Percentiles rank a stretch among this genome's conserved stretches.
Evolutionary conservation across 2,888 invertebrate species (phyloP).

Genomic region (Melanostoma mellinum): DNA sequence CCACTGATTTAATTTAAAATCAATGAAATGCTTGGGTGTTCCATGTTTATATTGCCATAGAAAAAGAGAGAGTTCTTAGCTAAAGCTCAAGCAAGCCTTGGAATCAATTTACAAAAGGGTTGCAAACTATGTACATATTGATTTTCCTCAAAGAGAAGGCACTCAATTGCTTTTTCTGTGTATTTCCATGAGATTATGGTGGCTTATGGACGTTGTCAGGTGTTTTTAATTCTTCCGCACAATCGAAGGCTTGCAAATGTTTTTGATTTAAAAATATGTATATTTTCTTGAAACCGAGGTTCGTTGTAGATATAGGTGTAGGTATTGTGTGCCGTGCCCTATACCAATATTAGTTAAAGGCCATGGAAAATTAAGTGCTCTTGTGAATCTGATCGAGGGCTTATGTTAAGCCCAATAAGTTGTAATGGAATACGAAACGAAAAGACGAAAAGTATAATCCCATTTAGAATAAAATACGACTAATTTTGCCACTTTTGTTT

Average conservation of each 20-base stretch:
- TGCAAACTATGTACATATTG: slow-evolving; percentile 28
- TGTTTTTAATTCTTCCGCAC: slow-evolving; percentile 34
- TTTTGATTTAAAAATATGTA: slow-evolving; percentile 21
- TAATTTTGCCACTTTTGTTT: too few species aligned
- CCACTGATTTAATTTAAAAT: slow-evolving; percentile 48
- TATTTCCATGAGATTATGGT: slow-evolving; percentile 33
- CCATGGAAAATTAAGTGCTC: too few species aligned
- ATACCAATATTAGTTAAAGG: too few species aligned
- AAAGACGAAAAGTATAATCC: too few species aligned
- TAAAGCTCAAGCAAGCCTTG: neutral
- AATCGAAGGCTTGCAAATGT: slow-evolving; percentile 24
- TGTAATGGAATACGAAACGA: too few species aligned
- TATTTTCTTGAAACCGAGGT: too few species aligned
- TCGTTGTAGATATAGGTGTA: too few species aligned
- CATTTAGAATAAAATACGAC: too few species aligned
- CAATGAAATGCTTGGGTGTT: slow-evolving; percentile 44
- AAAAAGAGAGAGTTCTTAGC: neutral
- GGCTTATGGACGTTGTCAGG: slow-evolving; percentile 29
- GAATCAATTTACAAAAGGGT: slow-evolving; percentile 15
- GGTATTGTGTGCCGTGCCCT: too few species aligned
- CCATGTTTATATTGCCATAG: slow-evolving; percentile 20
- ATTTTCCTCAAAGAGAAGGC: slow-evolving; percentile 38
- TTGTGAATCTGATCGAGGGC: too few species aligned
- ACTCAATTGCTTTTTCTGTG: slow-evolving; percentile 15
- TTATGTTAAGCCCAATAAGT: too few species aligned